Conservation (phyloP, 2,113 vertebrate genomes). For the Gulo gulo region DNA sequence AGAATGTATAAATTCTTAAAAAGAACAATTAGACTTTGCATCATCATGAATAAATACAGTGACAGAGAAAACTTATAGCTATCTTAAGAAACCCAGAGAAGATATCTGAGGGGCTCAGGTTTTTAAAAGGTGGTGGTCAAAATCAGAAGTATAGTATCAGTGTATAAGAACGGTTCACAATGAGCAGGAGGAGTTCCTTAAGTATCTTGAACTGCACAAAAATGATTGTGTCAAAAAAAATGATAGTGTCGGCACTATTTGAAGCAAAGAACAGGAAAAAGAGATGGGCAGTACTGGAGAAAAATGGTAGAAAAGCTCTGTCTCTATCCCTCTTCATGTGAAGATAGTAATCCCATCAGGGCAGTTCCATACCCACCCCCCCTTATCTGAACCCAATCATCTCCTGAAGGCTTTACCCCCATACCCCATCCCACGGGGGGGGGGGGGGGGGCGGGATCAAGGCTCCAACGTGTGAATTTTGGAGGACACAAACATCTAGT, state of each 20-base stretch:
- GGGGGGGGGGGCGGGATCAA: not conserved
- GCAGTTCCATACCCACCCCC: accelerated
- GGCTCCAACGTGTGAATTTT: not conserved
- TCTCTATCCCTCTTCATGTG: not conserved
- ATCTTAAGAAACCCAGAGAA: not conserved
- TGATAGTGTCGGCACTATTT: not conserved
- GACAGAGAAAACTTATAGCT: not conserved
- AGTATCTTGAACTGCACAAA: not conserved
- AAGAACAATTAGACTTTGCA: not conserved
- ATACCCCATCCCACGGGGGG: not conserved
- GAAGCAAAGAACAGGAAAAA: not conserved
- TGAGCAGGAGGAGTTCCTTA: not conserved
- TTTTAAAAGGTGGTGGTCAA: not conserved
- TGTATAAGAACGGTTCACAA: not conserved
- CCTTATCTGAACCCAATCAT: not conserved
- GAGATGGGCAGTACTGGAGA: not conserved
- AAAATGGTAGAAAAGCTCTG: not conserved
- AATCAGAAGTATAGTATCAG: not conserved
- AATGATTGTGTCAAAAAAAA: not conserved
- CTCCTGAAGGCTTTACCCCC: not conserved
- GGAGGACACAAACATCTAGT: not conserved
- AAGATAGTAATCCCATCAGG: not conserved
- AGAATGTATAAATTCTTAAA: not conserved
- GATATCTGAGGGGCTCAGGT: not conserved
- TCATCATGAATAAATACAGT: not conserved